Conservation (phyloP, 1,140 invertebrate genomes). For the Eubasilissa regina region DNA sequence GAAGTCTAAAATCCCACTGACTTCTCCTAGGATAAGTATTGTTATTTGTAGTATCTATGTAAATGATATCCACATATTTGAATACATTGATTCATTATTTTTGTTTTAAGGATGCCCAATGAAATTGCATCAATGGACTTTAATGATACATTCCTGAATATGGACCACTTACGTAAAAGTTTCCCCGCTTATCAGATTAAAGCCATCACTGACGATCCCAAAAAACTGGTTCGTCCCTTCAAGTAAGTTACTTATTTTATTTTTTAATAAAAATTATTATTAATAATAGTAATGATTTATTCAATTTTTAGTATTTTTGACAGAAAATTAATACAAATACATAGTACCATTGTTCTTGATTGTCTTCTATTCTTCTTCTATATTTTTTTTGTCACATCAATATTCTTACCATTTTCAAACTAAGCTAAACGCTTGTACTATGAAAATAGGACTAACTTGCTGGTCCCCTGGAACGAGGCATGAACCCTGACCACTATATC, state of each 20-base stretch:
- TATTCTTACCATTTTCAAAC: too few relatives aligned
- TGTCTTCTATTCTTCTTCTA: too few relatives aligned
- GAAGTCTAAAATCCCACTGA: too few relatives aligned
- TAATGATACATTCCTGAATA: slow-evolving; percentile 97
- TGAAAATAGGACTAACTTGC: too few relatives aligned
- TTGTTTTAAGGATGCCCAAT: slow-evolving; percentile 67
- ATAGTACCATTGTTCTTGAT: not conserved
- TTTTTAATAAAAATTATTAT: not conserved
- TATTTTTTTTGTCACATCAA: too few relatives aligned
- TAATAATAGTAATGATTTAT: not conserved
- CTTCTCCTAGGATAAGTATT: too few relatives aligned
- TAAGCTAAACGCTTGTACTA: too few relatives aligned
- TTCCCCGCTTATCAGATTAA: slow-evolving; percentile 89
- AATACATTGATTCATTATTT: too few relatives aligned
- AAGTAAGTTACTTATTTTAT: slow-evolving; percentile 69
- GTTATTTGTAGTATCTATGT: too few relatives aligned
- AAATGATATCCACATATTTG: too few relatives aligned
- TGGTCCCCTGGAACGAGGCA: too few relatives aligned
- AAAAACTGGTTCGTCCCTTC: slow-evolving; percentile 87
- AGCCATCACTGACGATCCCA: slow-evolving; percentile 77
- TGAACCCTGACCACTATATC: too few relatives aligned
- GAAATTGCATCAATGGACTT: slow-evolving; percentile 87
- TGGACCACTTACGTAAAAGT: slow-evolving; percentile 88
- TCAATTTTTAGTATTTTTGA: not conserved
- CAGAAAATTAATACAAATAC: not conserved